Conservation (phyloP, 2,888 invertebrate genomes). For the Sarcophaga subvicina region DNA sequence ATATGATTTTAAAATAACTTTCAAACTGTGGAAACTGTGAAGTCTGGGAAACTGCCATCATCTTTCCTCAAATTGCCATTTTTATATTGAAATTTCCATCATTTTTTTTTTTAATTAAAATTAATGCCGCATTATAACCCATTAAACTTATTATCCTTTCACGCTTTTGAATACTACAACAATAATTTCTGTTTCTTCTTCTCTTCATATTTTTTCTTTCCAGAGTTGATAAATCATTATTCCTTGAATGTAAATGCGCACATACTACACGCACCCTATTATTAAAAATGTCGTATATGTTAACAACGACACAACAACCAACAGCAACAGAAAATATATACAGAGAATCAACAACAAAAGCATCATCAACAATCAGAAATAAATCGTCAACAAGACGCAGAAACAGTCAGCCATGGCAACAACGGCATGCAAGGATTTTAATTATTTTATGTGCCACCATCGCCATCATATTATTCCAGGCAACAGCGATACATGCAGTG, state of each 20-base stretch:
- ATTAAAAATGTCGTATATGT: slow-evolving; percentile 60
- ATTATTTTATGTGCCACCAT: slow-evolving; percentile 36
- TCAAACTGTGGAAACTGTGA: no score
- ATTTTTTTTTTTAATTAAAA: neutral
- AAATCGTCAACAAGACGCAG: neutral
- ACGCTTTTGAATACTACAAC: neutral
- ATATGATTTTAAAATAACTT: no score
- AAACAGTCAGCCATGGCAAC: slow-evolving; percentile 49
- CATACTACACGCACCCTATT: neutral
- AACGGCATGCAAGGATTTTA: slow-evolving; percentile 24
- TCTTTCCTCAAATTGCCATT: no score
- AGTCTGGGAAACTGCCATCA: no score
- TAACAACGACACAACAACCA: slow-evolving; percentile 56
- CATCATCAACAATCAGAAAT: slow-evolving; percentile 14
- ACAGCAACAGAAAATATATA: slow-evolving; percentile 2
- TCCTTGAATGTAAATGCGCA: slow-evolving; percentile 39
- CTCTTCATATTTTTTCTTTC: slow-evolving; percentile 24
- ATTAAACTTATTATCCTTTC: neutral
- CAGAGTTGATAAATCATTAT: slow-evolving; percentile 23
- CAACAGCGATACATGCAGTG: slow-evolving; percentile 47
- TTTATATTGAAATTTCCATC: neutral
- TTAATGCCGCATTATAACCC: neutral
- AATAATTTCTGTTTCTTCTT: neutral
- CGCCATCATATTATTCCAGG: slow-evolving; percentile 9
- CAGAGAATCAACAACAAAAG: neutral